phyloP scores from a whole-genome alignment of 1,140 invertebrate species.

The Macrosteles quadrilineatus region DNA sequence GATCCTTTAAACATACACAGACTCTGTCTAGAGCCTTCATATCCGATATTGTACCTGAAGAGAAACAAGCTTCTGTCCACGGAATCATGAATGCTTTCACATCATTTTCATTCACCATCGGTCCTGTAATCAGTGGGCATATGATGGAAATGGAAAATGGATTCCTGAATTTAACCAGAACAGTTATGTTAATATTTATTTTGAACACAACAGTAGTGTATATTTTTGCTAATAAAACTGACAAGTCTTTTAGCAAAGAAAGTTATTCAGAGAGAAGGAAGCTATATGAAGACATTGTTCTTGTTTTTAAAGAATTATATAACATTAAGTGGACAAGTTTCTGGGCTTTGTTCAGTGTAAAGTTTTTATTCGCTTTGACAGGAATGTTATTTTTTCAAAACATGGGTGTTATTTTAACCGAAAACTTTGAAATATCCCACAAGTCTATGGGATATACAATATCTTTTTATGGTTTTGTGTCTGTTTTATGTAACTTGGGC shows the following conservation, averaged over 20 bases:
- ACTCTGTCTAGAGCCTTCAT: slow-evolving; percentile 84
- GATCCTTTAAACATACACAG: slow-evolving; percentile 86
- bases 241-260: slow-evolving; percentile 39
- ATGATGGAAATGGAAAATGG: slow-evolving; percentile 74
- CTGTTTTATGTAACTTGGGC: slow-evolving; percentile 53
- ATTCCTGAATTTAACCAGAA: slow-evolving; percentile 55
- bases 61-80: slow-evolving; percentile 75
- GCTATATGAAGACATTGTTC: slow-evolving; percentile 27
- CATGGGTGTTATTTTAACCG: slow-evolving; percentile 54
- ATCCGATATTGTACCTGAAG: slow-evolving; percentile 85
- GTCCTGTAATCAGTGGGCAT: slow-evolving; percentile 89
- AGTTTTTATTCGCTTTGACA: slow-evolving; percentile 59
- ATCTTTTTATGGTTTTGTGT: slow-evolving; percentile 60
- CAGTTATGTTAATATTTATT: slow-evolving; percentile 54
- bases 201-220: slow-evolving; percentile 55
- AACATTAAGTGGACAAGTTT: slow-evolving; percentile 57
- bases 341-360: slow-evolving; percentile 58
- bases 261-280: slow-evolving; percentile 28
- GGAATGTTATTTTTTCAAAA: slow-evolving; percentile 50
- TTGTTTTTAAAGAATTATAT: slow-evolving; percentile 42
- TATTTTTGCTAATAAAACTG: slow-evolving; percentile 46
- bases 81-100: slow-evolving; percentile 96
- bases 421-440: slow-evolving; percentile 56
- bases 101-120: slow-evolving; percentile 93
- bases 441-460: slow-evolving; percentile 63